These are phyloP conservation scores for Sternotherus odoratus DNA, from an alignment of 2,797 vertebrate species.

Conservation along the genomic window DNA sequence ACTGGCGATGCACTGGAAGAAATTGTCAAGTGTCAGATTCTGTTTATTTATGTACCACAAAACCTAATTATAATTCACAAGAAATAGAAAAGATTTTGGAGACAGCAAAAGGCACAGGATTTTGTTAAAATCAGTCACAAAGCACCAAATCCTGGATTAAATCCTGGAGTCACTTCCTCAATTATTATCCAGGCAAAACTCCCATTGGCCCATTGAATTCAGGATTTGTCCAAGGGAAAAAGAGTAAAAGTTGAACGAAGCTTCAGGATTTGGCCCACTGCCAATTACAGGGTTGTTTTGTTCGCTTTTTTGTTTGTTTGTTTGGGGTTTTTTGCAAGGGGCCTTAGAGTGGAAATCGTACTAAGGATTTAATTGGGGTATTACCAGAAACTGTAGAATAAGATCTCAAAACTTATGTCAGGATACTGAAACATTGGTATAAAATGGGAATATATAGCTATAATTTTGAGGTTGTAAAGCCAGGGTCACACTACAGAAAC, in stretches of 20 bases:
- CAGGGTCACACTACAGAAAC: neutral
- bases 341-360: neutral
- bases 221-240: neutral
- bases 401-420: neutral
- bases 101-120: neutral
- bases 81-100: neutral
- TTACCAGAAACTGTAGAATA: neutral
- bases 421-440: neutral
- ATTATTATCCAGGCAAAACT: neutral
- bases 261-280: neutral
- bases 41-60: neutral
- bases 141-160: neutral
- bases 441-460: neutral
- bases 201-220: neutral
- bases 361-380: neutral
- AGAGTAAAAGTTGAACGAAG: neutral
- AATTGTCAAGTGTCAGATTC: neutral
- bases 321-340: neutral
- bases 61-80: neutral
- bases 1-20: neutral
- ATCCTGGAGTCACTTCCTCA: neutral
- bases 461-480: neutral
- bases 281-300: neutral
- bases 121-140: fast-evolving
- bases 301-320: too few species aligned